phyloP scores from a whole-genome alignment of 2,888 invertebrate genomes.

The Acheta domesticus region DNA sequence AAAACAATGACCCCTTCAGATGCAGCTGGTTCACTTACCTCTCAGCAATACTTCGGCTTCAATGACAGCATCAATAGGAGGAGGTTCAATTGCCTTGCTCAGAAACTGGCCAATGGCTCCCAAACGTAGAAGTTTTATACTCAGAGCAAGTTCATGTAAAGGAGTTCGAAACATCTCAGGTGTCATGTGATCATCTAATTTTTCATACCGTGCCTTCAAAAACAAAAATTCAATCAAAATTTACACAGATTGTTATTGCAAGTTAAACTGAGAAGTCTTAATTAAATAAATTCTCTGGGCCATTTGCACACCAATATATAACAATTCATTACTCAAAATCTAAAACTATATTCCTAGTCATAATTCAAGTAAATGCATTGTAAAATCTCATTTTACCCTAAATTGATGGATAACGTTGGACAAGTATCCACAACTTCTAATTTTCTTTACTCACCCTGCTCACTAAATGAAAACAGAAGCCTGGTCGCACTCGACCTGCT shows the following conservation, averaged over 20 bases:
- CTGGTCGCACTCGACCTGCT: constrained; percentile 91
- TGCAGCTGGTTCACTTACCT: constrained; percentile 42
- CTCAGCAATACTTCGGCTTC: constrained; percentile 83
- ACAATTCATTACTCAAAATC: no score
- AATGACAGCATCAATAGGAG: constrained; percentile 95
- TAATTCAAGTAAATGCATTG: no score
- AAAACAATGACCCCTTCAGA: no score
- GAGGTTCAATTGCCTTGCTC: constrained; percentile 93
- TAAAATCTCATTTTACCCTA: no score
- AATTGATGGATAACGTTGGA: no score
- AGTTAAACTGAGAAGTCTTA: background rate
- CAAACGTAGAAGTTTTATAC: constrained; percentile 82
- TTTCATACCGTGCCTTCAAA: constrained; percentile 60
- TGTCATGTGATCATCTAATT: constrained; percentile 83
- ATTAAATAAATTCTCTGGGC: no score
- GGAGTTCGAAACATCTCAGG: constrained; percentile 99
- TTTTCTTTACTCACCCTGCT: constrained; percentile 49
- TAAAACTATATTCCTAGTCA: no score
- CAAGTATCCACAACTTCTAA: no score
- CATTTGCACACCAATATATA: no score
- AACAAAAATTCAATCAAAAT: background rate
- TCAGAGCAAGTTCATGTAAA: constrained; percentile 88
- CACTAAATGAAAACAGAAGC: constrained; percentile 91
- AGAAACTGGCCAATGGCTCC: constrained; percentile 93
- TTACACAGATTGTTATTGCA: background rate